Percentiles rank a stretch among this genome's conserved stretches.
Evolutionary conservation across 2,797 vertebrate genomes (phyloP).

Genomic region (Leptodactylus fallax): DNA sequence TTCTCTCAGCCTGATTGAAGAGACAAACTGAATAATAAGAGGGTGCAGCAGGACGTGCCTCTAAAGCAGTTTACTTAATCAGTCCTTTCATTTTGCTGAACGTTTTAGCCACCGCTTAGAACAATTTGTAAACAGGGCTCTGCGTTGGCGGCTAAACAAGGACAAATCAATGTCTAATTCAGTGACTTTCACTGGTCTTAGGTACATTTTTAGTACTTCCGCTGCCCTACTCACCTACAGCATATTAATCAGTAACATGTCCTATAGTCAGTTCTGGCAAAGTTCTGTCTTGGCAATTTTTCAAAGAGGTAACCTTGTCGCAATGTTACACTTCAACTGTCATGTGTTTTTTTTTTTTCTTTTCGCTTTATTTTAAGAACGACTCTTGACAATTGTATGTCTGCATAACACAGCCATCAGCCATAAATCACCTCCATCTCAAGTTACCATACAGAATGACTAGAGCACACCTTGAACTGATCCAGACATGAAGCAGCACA

Average conservation of each 20-base stretch:
- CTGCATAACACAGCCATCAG: neutral
- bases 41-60: constrained; percentile 30
- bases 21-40: constrained; percentile 36
- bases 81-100: constrained; percentile 54
- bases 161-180: constrained; percentile 50
- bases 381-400: constrained; percentile 20
- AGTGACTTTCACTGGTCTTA: constrained; percentile 53
- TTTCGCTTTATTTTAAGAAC: constrained; percentile 33
- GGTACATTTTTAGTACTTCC: constrained; percentile 43
- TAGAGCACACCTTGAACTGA: constrained; percentile 40
- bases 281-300: constrained; percentile 49
- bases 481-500: neutral
- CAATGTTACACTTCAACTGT: constrained; percentile 37
- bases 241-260: constrained; percentile 61
- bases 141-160: constrained; percentile 33
- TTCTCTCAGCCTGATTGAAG: constrained; percentile 21
- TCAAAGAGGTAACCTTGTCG: constrained; percentile 60
- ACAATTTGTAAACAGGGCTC: constrained; percentile 39
- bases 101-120: constrained; percentile 24
- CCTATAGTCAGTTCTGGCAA: constrained; percentile 47
- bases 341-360: neutral
- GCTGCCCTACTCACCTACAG: constrained; percentile 43
- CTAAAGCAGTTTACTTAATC: constrained; percentile 44
- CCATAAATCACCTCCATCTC: neutral
- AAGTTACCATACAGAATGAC: constrained; percentile 67